A percentile compares a stretch with the other conserved stretches of the same genome.
These are phyloP conservation scores for Lithophane leautieri DNA, from an alignment of 2,888 invertebrate genomes.

Conservation along the genomic window DNA sequence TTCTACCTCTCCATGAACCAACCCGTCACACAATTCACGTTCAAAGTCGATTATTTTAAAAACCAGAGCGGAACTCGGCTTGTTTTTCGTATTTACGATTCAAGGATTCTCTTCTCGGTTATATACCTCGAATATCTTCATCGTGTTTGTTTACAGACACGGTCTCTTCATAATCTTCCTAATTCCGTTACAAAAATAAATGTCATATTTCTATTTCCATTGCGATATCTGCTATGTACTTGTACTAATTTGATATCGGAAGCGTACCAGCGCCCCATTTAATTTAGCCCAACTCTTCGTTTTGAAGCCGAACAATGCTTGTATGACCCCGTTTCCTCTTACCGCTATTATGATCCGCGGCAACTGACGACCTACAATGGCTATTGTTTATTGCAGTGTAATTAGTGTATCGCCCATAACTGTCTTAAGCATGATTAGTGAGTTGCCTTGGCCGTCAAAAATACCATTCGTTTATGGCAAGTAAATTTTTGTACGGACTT, in stretches of 20 bases:
- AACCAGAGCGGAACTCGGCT: slow-evolving; percentile 66
- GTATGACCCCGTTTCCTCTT: slow-evolving; percentile 81
- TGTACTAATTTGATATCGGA: slow-evolving; percentile 76
- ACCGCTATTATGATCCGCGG: slow-evolving; percentile 75
- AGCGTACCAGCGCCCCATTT: slow-evolving; percentile 77
- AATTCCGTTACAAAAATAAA: slow-evolving; percentile 45
- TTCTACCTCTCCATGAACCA: slow-evolving; percentile 86
- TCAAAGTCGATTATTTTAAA: slow-evolving; percentile 86
- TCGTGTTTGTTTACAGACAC: slow-evolving; percentile 58
- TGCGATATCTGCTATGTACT: slow-evolving; percentile 53
- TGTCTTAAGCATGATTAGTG: slow-evolving; percentile 50
- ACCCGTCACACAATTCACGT: slow-evolving; percentile 80
- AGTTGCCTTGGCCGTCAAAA: slow-evolving; percentile 66
- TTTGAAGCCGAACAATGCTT: slow-evolving; percentile 79
- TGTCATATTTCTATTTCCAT: slow-evolving; percentile 34
- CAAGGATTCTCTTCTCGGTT: slow-evolving; percentile 67
- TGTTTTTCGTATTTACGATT: slow-evolving; percentile 71
- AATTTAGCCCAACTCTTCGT: slow-evolving; percentile 76
- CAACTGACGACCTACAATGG: slow-evolving; percentile 79
- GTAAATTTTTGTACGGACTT: slow-evolving; percentile 29
- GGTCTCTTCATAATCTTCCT: slow-evolving; percentile 33
- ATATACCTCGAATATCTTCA: slow-evolving; percentile 62
- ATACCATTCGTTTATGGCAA: slow-evolving; percentile 41
- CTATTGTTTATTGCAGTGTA: slow-evolving; percentile 74
- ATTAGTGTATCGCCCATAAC: slow-evolving; percentile 67